A percentile compares a stretch with the other conserved stretches of the same genome.
Conservation (phyloP, 2,113 vertebrate genomes). For the Cichladusa arquata region DNA sequence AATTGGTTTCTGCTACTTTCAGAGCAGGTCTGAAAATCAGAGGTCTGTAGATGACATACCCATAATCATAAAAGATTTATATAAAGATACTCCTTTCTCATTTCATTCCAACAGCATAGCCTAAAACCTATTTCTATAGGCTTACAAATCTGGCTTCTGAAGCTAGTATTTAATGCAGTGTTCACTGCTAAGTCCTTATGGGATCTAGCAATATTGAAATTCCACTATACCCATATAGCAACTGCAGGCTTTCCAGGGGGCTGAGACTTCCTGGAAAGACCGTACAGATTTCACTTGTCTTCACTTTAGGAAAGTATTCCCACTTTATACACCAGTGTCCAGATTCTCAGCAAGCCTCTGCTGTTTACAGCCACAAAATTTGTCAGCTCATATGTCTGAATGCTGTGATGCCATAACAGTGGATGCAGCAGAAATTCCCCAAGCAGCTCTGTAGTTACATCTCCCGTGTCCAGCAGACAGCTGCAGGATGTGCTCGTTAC, state of each 20-base stretch:
- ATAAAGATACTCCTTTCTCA: conserved; percentile 61
- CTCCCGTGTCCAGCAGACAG: conserved; percentile 14
- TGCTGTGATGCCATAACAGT: not conserved
- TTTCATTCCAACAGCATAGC: conserved; percentile 51
- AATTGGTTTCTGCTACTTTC: conserved; percentile 50
- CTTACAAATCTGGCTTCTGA: conserved; percentile 54
- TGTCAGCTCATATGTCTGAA: conserved; percentile 46
- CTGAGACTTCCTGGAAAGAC: not conserved
- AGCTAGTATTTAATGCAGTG: not conserved
- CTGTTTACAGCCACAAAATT: conserved; percentile 55
- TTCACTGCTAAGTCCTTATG: conserved; percentile 44
- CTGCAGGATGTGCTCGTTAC: not conserved
- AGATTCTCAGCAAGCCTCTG: conserved; percentile 45
- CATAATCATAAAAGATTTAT: conserved; percentile 70
- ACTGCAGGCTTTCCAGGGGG: conserved; percentile 15
- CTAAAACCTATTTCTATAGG: conserved; percentile 55
- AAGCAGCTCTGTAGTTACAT: not conserved
- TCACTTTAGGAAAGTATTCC: conserved; percentile 18
- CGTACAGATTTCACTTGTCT: conserved; percentile 13
- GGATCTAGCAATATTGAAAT: conserved; percentile 11
- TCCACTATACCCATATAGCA: not conserved
- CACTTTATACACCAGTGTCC: conserved; percentile 2
- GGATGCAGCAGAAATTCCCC: conserved; percentile 25
- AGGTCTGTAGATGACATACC: conserved; percentile 16
- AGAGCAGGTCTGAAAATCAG: conserved; percentile 54